Percentiles rank a stretch among this genome's conserved stretches.
phyloP scores from a whole-genome alignment of 2,888 invertebrate genomes.

The Osmoderma eremita region DNA sequence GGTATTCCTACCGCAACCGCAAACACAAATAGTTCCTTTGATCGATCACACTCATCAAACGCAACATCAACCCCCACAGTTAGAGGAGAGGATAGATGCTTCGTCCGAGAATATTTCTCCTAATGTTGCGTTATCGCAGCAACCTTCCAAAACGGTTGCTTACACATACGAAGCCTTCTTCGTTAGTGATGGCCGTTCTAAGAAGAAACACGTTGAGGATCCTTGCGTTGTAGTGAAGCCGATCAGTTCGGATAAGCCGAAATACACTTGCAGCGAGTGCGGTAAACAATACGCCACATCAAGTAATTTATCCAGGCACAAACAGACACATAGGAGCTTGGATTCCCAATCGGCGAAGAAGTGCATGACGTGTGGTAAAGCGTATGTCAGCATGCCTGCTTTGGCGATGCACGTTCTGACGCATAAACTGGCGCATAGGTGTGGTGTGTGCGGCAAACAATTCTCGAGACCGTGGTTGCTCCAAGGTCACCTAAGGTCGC shows the following conservation, averaged over 20 bases:
- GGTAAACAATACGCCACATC: constrained; percentile 92
- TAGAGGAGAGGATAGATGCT: constrained; percentile 37
- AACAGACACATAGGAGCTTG: constrained; percentile 90
- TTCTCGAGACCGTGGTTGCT: constrained; percentile 97
- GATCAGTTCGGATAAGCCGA: constrained; percentile 57
- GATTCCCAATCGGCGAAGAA: constrained; percentile 94
- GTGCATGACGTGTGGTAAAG: constrained; percentile 94
- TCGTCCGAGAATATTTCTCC: constrained; percentile 37
- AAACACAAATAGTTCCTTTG: constrained; percentile 49
- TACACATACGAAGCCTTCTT: constrained; percentile 94
- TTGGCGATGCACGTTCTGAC: constrained; percentile 93
- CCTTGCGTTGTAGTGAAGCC: constrained; percentile 29
- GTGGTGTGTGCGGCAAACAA: constrained; percentile 92
- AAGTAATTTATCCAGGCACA: constrained; percentile 87
- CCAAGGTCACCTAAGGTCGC: constrained; percentile 86
- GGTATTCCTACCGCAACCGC: constrained; percentile 71
- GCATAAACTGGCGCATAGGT: constrained; percentile 91
- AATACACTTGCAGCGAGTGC: constrained; percentile 87
- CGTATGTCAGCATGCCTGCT: constrained; percentile 97
- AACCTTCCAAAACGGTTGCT: constrained; percentile 78
- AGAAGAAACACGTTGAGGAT: constrained; percentile 60
- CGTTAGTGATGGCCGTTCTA: constrained; percentile 88
- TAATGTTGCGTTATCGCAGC: constrained; percentile 40
- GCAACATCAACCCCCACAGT: constrained; percentile 42
- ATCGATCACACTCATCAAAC: constrained; percentile 53